Evolutionary conservation across 2,113 vertebrate genomes (phyloP), one percentile per base, ranked within the genome.

Genomic region (Triplophysa dalaica): DNA sequence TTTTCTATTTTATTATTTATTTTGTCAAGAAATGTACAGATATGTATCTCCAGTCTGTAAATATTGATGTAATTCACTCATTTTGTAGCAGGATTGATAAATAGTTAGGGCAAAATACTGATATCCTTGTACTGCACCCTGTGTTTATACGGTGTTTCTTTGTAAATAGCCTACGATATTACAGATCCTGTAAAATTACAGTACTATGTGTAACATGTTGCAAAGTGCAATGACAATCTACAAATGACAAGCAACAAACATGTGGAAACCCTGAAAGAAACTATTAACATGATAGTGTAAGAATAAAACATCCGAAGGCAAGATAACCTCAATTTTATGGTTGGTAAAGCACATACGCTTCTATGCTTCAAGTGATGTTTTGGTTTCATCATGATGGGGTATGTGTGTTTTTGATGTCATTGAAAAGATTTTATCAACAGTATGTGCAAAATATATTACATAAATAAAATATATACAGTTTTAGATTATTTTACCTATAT

Each of bases 1-100:
- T 58, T 58, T 58, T 58, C 4, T 7, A 21, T 58, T 19, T 70
- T 8, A 50, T 14, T 14, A 70, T 52, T 70, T 50, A 52, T 52
- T 24, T 13, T 70, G 45, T 52, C 21, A 16, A 65, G 50, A 45
- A 41, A 26, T 22, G n/a, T 16, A 64, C 24, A 52, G 14, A 65
- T 33, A 77, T 62, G 38, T 33, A 65, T 56, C 17, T 76, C 62
- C 38, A 50, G 50, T 41, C 64, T 73, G 29, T 84, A 73, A 77
- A 81, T 62, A 65, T 76, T 76, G 22, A 79, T 84, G 81, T 81
- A 75, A 68, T 77, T 77, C 41, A 54, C 70, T 33, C 5, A 24
- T 54, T 73, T 81, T 84, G 45, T 67, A 78, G 62, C 72, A 77
- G 72, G 52, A 80, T 70, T 80, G 26, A 81, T 78, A 64, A 73